Conservation (phyloP, 2,113 vertebrate species). For the Bubalus kerabau region DNA sequence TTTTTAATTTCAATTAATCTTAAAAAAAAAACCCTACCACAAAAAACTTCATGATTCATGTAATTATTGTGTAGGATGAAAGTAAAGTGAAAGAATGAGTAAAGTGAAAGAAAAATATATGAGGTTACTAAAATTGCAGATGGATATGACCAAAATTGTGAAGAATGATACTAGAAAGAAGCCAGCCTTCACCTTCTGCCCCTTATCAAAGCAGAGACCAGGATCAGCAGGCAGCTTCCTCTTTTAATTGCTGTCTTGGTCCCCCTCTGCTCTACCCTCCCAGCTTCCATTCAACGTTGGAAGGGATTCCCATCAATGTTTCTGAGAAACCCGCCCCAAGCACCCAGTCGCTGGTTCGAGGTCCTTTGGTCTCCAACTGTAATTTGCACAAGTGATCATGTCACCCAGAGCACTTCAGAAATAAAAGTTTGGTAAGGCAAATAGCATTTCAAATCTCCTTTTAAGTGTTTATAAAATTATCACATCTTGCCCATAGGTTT, state of each 20-base stretch:
- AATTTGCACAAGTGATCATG: background rate
- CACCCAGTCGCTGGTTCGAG: background rate
- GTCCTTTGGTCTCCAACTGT: background rate
- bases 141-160: background rate
- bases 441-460: background rate
- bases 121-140: background rate
- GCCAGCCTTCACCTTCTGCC: background rate
- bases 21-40: background rate
- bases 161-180: background rate
- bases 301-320: background rate
- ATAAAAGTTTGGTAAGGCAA: constrained; percentile 12
- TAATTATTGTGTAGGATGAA: background rate
- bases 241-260: background rate
- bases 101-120: background rate
- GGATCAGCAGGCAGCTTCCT: background rate
- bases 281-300: background rate
- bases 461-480: constrained; percentile 1
- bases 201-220: background rate
- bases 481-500: constrained; percentile 14
- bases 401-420: background rate
- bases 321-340: background rate
- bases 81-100: background rate
- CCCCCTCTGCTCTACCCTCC: background rate
- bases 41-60: background rate
- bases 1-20: constrained; percentile 1